phyloP scores from a whole-genome alignment of 2,888 invertebrate species.

The Heliconius sara region DNA sequence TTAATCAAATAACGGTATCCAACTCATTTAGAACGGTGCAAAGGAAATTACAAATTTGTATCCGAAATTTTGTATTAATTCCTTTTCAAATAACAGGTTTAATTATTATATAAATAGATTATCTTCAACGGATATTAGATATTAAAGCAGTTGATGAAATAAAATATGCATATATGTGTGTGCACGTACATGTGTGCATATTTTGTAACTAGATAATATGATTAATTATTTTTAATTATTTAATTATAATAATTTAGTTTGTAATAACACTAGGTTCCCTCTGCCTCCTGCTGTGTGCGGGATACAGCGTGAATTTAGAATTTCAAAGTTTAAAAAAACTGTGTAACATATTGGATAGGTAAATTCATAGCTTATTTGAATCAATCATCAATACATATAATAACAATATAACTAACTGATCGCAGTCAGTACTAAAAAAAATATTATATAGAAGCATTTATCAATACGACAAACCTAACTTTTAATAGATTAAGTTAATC shows the following conservation, averaged over 20 bases:
- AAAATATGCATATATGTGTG: not conserved
- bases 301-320: too few relatives aligned
- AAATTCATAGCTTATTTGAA: not conserved
- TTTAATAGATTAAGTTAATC: too few relatives aligned
- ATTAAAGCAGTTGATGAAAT: not conserved
- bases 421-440: too few relatives aligned
- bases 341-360: not conserved
- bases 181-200: not conserved
- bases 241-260: too few relatives aligned
- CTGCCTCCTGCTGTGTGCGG: too few relatives aligned
- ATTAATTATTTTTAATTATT: not conserved
- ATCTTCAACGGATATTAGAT: conserved; percentile 14
- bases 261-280: too few relatives aligned
- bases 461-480: too few relatives aligned
- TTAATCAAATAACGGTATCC: not conserved
- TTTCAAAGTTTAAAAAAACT: not conserved
- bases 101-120: conserved; percentile 5
- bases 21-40: conserved; percentile 1
- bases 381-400: not conserved
- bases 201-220: not conserved
- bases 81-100: conserved; percentile 6
- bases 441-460: too few relatives aligned
- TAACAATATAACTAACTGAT: too few relatives aligned
- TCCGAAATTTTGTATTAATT: conserved; percentile 14
- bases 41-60: conserved; percentile 15